phyloP scores from a whole-genome alignment of 1,140 invertebrate species.

The Diprion similis region DNA sequence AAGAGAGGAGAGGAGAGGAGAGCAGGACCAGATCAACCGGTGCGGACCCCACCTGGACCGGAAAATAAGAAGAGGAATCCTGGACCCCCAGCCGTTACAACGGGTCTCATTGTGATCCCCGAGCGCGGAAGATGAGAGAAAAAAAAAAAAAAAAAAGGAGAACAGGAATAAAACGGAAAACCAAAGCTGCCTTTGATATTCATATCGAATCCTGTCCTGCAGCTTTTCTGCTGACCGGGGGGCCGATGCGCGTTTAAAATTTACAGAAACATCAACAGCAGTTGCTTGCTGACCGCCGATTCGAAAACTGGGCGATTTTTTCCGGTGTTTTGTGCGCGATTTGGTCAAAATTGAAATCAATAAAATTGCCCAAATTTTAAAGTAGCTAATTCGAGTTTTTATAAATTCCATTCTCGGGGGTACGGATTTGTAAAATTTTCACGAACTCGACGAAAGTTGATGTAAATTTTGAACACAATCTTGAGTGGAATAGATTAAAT shows the following conservation, averaged over 20 bases:
- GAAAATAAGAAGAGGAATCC: slow-evolving; percentile 15
- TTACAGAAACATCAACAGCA: slow-evolving; percentile 15
- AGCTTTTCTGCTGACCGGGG: no score
- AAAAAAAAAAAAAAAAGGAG: slow-evolving; percentile 19
- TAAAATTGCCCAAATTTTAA: no score
- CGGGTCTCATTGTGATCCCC: not conserved
- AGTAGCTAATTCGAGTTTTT: no score
- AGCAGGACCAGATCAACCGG: slow-evolving; percentile 48
- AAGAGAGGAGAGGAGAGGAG: not conserved
- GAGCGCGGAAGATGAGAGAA: slow-evolving; percentile 14
- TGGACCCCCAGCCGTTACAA: slow-evolving; percentile 54
- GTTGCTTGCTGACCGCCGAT: slow-evolving; percentile 8
- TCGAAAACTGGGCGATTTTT: slow-evolving; percentile 12
- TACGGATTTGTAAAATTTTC: no score
- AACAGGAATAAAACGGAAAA: slow-evolving; percentile 39
- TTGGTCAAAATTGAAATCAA: no score
- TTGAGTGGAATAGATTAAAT: no score
- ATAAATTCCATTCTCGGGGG: no score
- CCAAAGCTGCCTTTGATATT: slow-evolving; percentile 34
- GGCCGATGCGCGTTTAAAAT: slow-evolving; percentile 23
- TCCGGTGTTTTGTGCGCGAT: not conserved
- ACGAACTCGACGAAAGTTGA: no score
- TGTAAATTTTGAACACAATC: no score
- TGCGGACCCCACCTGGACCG: slow-evolving; percentile 61
- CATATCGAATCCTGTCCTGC: no score